phyloP scores from a whole-genome alignment of 2,113 vertebrate genomes.

The Syrmaticus mikado region DNA sequence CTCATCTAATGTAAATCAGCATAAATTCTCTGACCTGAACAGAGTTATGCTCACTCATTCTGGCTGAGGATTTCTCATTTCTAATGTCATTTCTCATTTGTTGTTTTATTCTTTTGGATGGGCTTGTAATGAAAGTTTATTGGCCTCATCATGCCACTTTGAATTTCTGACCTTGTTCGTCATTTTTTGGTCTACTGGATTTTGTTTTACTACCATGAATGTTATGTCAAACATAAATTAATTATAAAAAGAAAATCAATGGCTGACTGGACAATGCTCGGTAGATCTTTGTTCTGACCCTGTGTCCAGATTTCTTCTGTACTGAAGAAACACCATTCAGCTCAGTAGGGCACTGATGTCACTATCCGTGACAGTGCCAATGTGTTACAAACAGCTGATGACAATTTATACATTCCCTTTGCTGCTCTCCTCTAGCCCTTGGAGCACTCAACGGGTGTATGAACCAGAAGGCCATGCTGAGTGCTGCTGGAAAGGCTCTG shows the following conservation, averaged over 20 bases:
- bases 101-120: background rate
- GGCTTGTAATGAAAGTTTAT: background rate
- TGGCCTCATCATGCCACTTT: background rate
- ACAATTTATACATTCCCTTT: background rate
- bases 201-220: conserved; percentile 6
- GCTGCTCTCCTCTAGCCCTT: background rate
- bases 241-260: background rate
- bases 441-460: background rate
- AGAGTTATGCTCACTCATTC: background rate
- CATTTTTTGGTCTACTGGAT: background rate
- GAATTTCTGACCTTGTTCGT: background rate
- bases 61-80: conserved; percentile 7
- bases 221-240: background rate
- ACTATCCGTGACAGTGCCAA: background rate
- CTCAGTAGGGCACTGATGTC: background rate
- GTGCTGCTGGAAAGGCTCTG: background rate
- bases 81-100: conserved; percentile 7
- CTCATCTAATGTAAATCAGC: background rate
- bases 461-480: background rate
- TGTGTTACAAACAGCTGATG: background rate
- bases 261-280: background rate
- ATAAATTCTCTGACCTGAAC: background rate
- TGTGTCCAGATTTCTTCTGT: background rate
- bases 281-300: background rate
- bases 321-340: background rate